A percentile compares a stretch with the other conserved stretches of the same genome.
Evolutionary conservation across 2,113 vertebrate genomes (phyloP).

Genomic region (Hassar affinis): DNA sequence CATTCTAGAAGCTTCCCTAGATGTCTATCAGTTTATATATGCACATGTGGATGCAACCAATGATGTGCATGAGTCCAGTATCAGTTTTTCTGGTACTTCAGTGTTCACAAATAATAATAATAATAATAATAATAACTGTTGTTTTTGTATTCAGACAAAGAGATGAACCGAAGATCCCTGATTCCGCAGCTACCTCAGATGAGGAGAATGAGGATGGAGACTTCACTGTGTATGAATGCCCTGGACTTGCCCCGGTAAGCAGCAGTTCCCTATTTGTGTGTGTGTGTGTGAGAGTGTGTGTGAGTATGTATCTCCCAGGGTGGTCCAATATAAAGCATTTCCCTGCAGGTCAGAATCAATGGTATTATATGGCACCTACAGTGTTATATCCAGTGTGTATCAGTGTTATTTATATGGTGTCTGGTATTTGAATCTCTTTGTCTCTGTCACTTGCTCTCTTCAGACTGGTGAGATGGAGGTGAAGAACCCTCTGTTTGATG

Average conservation of each 20-base stretch:
- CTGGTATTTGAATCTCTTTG: neutral
- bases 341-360: constrained; percentile 17
- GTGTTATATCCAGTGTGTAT: constrained; percentile 18
- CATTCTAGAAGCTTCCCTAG: too few relatives aligned
- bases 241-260: constrained; percentile 90
- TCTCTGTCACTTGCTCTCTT: neutral
- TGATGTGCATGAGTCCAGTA: too few relatives aligned
- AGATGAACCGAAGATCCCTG: constrained; percentile 80
- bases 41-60: too few relatives aligned
- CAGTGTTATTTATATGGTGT: neutral
- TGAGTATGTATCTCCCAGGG: neutral
- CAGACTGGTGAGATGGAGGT: constrained; percentile 97
- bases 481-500: constrained; percentile 90
- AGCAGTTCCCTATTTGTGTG: neutral
- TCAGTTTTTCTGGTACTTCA: too few relatives aligned
- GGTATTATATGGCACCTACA: constrained; percentile 21
- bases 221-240: constrained; percentile 95
- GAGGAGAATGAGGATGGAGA: constrained; percentile 94
- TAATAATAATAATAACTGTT: neutral
- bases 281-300: constrained; percentile 16
- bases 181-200: constrained; percentile 81
- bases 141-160: constrained; percentile 72
- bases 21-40: too few relatives aligned
- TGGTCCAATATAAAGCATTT: neutral
- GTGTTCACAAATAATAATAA: too few relatives aligned